phyloP scores from a whole-genome alignment of 1,140 invertebrate species.

The Philotrypesis tridentata region DNA sequence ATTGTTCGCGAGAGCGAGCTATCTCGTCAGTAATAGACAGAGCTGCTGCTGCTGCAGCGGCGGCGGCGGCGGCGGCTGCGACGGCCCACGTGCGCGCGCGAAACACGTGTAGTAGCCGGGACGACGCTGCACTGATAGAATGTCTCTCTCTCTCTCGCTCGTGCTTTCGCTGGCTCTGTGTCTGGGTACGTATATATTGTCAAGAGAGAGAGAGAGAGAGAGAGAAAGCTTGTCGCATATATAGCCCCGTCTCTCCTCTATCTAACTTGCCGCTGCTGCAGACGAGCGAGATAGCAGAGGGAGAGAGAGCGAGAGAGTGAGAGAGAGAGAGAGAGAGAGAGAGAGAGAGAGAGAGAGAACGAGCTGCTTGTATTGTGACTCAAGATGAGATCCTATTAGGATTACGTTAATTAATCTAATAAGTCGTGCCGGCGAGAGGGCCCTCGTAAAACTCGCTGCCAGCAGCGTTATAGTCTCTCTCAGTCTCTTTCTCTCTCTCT shows the following conservation, averaged over 20 bases:
- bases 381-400: constrained; percentile 70
- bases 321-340: not conserved
- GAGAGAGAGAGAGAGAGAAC: constrained; percentile 42
- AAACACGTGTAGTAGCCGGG: constrained; percentile 28
- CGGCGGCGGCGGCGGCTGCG: no score
- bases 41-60: no score
- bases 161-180: no score
- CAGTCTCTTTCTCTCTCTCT: not conserved
- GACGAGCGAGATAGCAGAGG: not conserved
- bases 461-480: not conserved
- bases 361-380: constrained; percentile 65
- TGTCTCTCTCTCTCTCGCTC: no score
- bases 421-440: constrained; percentile 52
- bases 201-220: not conserved
- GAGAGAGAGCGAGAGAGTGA: not conserved
- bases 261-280: not conserved
- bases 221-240: not conserved
- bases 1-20: constrained; percentile 65
- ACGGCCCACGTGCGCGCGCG: constrained; percentile 45
- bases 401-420: constrained; percentile 71
- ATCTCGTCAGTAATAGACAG: constrained; percentile 67
- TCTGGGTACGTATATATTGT: not conserved
- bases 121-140: not conserved
- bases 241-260: not conserved
- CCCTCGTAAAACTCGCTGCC: constrained; percentile 34